Base-by-base conservation (phyloP, 2,888 invertebrate species). In the Apamea monoglypha region DNA sequence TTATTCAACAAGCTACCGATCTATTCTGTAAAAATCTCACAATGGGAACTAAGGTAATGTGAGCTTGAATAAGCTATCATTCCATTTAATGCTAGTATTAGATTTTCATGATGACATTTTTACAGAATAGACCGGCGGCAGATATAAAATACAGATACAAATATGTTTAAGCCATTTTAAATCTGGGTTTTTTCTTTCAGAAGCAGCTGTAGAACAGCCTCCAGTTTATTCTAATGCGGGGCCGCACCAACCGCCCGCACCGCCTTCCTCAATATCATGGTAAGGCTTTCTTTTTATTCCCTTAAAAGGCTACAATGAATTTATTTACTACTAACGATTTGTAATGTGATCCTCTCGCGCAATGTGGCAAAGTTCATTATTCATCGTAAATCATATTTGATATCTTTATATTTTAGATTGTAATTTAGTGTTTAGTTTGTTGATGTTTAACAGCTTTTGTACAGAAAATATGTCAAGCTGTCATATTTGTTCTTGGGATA, bases 241-340 rank as follows among this genome's bases (percentile, higher is more conserved):
- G n/a, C n/a, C n/a, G n/a, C n/a, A n/a, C n/a, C n/a, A n/a, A n/a
- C n/a, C n/a, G 10, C 85, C 81, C 7, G 84, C 80, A 47, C 80
- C 86, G 25, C 29, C 73, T 2, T n/a, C 80, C 16, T 16, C 82
- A 21, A 77, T 76, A 32, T 47, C 83, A 66, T 84, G 84, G 90
- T 90, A 85, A 83, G 81, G 68, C 12, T 56, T 32, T 47, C 32
- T 72, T 5, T n/a, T n/a, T n/a, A n/a, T n/a, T n/a, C n/a, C n/a
- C n/a, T n/a, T n/a, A n/a, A n/a, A n/a, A n/a, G n/a, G n/a, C n/a
- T n/a, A n/a, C 7, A 59, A 8, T 40, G 0, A 40, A 70, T 53
- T 25, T 25, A 32, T 25, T 50, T 69, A 29, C 7, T 47, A 21
- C 21, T 29, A 29, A 21, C 7, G 4, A 44, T 29, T 44, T 47